Evolutionary conservation across 2,797 vertebrate genomes (phyloP), one percentile per base, ranked within the genome.

Genomic region (Echiichthys vipera): DNA sequence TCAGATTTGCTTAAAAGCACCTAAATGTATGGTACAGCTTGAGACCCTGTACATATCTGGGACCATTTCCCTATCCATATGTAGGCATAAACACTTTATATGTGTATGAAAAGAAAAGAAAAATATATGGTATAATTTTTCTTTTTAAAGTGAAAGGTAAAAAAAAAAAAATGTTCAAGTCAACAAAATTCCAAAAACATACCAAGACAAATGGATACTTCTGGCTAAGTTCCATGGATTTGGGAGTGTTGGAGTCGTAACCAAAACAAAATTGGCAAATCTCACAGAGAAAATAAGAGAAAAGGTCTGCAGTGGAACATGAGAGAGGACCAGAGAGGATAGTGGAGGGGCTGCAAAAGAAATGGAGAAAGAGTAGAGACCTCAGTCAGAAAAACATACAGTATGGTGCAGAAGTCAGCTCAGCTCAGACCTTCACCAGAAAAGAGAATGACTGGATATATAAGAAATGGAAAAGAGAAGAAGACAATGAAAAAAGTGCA

Each of bases 351-450:
- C 20, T 10, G 30, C n/a, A 15, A 30, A 27, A 22, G n/a, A 27
- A 37, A 68, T 74, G 74, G n/a, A n/a, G n/a, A 82, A 49, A 59
- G 55, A 78, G 75, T 62, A 65, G 32, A 63, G 58, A 66, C 53
- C 46, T 81, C 53, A 18, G 32, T 74, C 59, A 71, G 39, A 76
- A 67, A 45, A 73, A 62, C 65, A 62, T 15, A 49, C 43, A 65
- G 37, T 29, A 67, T 14, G 34, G 22, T 62, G 57, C 56, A 49
- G 57, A 22, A 22, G 65, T 84, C 67, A 72, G 37, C 65, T 81
- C 74, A 84, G 58, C 43, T 32, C 63, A 79, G 70, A 85, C 79
- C 71, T 83, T 46, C 42, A 37, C 36, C 25, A 77, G 13, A 42
- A 53, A 65, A 30, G 20, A 69, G 20, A 55, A 61, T 39, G 17